A percentile compares a stretch with the other conserved stretches of the same genome.
phyloP scores from a whole-genome alignment of 2,113 vertebrate genomes.

The Gracilinanus agilis region DNA sequence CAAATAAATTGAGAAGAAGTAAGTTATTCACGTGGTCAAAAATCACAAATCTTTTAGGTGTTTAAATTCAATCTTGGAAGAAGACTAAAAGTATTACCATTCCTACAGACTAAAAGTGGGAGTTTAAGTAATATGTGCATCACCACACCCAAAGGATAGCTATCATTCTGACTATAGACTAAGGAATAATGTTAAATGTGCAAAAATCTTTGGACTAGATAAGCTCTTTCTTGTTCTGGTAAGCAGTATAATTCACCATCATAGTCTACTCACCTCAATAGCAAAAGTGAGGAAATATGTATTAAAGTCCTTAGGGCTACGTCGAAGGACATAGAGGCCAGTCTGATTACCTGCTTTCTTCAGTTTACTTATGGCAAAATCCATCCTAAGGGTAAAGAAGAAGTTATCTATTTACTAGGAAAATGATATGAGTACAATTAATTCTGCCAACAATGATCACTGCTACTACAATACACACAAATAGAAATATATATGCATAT shows the following conservation, averaged over 20 bases:
- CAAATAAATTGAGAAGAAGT: background rate
- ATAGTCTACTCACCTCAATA: conserved; percentile 91
- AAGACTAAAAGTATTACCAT: background rate
- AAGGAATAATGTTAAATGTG: conserved; percentile 38
- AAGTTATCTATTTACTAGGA: conserved; percentile 16
- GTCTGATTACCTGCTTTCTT: conserved; percentile 92
- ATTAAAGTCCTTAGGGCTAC: conserved; percentile 96
- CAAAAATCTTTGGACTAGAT: conserved; percentile 38
- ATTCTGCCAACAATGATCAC: background rate
- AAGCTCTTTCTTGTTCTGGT: background rate
- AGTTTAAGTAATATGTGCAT: conserved; percentile 37
- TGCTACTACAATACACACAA: background rate
- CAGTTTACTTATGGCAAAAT: conserved; percentile 93
- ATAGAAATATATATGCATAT: background rate
- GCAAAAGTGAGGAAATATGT: conserved; percentile 97
- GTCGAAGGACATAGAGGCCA: conserved; percentile 94
- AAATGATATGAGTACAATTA: conserved; percentile 14
- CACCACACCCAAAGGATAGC: conserved; percentile 32
- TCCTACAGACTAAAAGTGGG: conserved; percentile 24
- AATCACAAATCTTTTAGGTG: conserved; percentile 31
- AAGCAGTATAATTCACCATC: conserved; percentile 28
- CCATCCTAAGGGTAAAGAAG: conserved; percentile 89
- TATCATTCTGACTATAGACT: conserved; percentile 54
- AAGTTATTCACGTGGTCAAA: background rate
- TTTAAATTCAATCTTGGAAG: conserved; percentile 33